phyloP scores from a whole-genome alignment of 1,140 invertebrate genomes.

The Sesamia nonagrioides region DNA sequence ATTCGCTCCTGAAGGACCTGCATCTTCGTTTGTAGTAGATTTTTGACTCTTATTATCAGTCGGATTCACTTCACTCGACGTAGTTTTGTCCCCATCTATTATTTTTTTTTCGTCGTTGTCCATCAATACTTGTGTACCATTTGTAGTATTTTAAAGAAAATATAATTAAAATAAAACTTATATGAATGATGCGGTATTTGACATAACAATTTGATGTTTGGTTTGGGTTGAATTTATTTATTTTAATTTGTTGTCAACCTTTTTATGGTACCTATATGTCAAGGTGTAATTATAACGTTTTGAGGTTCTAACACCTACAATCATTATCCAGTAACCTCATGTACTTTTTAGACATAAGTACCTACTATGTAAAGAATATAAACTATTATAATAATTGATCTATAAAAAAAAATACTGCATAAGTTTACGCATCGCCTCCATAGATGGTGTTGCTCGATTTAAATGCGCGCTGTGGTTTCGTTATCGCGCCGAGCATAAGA shows the following conservation, averaged over 20 bases:
- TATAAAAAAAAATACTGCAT: not conserved
- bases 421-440: conserved; percentile 35
- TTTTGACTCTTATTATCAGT: conserved; percentile 38
- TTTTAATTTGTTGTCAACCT: conserved; percentile 28
- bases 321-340: too few species aligned
- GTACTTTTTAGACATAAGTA: too few species aligned
- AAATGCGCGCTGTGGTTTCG: conserved; percentile 58
- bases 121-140: conserved; percentile 66
- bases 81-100: conserved; percentile 55
- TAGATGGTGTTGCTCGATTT: conserved; percentile 63
- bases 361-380: too few species aligned
- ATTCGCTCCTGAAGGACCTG: conserved; percentile 72
- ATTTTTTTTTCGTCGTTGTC: conserved; percentile 60
- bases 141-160: conserved; percentile 58
- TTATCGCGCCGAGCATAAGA: conserved; percentile 5
- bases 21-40: conserved; percentile 62
- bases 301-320: not conserved
- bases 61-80: conserved; percentile 57
- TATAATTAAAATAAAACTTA: conserved; percentile 67
- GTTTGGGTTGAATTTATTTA: conserved; percentile 51
- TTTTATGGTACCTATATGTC: not conserved
- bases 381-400: not conserved
- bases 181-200: conserved; percentile 66
- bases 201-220: conserved; percentile 58
- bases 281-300: not conserved